Base-by-base conservation (phyloP, 2,888 invertebrate genomes). In the Ernsta delagoae region DNA sequence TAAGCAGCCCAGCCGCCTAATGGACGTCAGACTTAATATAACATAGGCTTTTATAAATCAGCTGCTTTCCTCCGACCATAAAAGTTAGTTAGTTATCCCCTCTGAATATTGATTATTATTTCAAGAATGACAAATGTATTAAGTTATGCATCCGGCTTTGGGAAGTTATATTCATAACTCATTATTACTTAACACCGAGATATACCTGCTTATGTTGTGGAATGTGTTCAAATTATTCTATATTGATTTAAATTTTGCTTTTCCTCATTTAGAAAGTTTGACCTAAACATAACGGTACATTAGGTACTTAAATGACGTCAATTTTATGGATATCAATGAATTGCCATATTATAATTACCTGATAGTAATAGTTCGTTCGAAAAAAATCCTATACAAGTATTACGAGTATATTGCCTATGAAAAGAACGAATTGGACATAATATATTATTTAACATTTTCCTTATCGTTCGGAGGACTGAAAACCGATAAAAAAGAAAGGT, bases 51-150 rank as follows among this genome's bases (percentile, higher is more conserved):
- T 53, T 41, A 41, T 8, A 8, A 53, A 53, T 53, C 9, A 4
- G 24, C 53, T 24, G 24, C 24, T 24, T 53, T 8, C 24, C 36
- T 24, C 24, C 24, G 24, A 53, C 24, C 53, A 24, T 24, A 53
- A 53, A 53, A n/a, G n/a, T n/a, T n/a, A 53, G 53, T 53, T 9
- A 53, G 7, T 36, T 36, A 8, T 53, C 24, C 53, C 53, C 53
- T 53, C 12, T 31, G 53, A 53, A 53, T 53, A 53, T 53, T 53
- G 53, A 53, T 53, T 53, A 53, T 53, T 31, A 53, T 53, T 53
- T 53, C 9, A 53, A 53, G 53, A 53, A 53, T 53, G 53, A 53
- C 53, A 53, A 53, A 53, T 53, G 53, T 24, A 53, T 53, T 53
- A 53, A 53, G 9, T 53, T 53, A 53, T 53, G 53, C 53, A 53